These are phyloP conservation scores for Eristalinus sepulchralis DNA, from an alignment of 2,888 invertebrate species.

Conservation along the genomic window DNA sequence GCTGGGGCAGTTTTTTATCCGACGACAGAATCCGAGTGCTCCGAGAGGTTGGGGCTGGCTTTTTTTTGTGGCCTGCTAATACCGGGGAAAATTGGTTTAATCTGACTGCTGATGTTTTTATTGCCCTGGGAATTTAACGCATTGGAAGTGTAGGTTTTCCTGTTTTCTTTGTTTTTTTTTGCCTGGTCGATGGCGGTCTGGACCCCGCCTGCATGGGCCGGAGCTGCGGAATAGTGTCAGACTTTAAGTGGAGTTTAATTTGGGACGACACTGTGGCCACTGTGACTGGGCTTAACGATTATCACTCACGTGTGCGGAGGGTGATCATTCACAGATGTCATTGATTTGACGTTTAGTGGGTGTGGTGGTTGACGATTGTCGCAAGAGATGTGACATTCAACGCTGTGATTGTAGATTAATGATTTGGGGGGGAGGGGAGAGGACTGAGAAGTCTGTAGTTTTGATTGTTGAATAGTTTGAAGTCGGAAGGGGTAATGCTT, in stretches of 20 bases:
- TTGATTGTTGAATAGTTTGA: too few species aligned
- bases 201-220: not conserved
- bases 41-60: slow-evolving; percentile 31
- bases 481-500: too few species aligned
- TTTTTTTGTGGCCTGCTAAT: slow-evolving; percentile 52
- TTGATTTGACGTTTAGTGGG: not conserved
- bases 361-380: not conserved
- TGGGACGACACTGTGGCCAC: slow-evolving; percentile 14
- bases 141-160: slow-evolving; percentile 48
- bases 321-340: not conserved
- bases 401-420: not conserved
- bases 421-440: too few species aligned
- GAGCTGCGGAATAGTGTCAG: slow-evolving; percentile 48
- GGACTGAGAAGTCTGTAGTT: too few species aligned
- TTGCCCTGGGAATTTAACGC: slow-evolving; percentile 72
- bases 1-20: slow-evolving; percentile 47
- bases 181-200: not conserved
- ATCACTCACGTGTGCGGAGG: not conserved
- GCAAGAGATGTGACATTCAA: not conserved
- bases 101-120: slow-evolving; percentile 71
- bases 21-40: slow-evolving; percentile 31
- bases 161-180: slow-evolving; percentile 14
- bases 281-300: not conserved
- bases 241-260: slow-evolving; percentile 59
- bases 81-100: slow-evolving; percentile 70